A percentile compares a stretch with the other conserved stretches of the same genome.
phyloP scores from a whole-genome alignment of 2,888 invertebrate species.

The Thera britannica region DNA sequence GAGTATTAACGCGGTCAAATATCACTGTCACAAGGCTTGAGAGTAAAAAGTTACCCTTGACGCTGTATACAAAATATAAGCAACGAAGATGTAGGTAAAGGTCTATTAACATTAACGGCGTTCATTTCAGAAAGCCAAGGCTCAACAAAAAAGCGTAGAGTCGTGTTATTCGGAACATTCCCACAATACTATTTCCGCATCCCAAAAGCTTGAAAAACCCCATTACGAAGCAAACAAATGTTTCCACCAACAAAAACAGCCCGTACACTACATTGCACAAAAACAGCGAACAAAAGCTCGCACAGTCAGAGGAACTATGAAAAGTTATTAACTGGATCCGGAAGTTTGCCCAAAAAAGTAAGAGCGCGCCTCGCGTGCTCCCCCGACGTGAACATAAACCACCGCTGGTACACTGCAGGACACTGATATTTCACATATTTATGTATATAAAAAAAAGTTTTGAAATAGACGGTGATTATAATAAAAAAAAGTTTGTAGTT shows the following conservation, averaged over 20 bases:
- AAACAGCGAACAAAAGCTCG: constrained; percentile 40
- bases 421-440: constrained; percentile 2
- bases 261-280: constrained; percentile 42
- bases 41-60: too few relatives aligned
- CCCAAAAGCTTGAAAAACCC: constrained; percentile 27
- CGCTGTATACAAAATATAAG: too few relatives aligned
- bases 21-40: too few relatives aligned
- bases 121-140: not conserved
- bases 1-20: too few relatives aligned
- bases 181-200: constrained; percentile 10
- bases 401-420: constrained; percentile 25
- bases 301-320: constrained; percentile 46
- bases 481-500: not conserved
- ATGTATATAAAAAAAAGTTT: not conserved
- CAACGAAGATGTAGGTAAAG: too few relatives aligned
- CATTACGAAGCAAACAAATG: constrained; percentile 30
- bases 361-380: constrained; percentile 46
- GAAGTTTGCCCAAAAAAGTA: constrained; percentile 51
- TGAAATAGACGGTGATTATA: not conserved
- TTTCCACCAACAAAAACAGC: constrained; percentile 31
- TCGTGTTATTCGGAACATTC: constrained; percentile 6
- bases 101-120: not conserved
- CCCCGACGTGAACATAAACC: constrained; percentile 38
- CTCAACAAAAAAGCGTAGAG: constrained; percentile 4
- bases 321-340: constrained; percentile 52